Evolutionary conservation across 2,888 invertebrate species (phyloP).

Genomic region (Buathra laborator): DNA sequence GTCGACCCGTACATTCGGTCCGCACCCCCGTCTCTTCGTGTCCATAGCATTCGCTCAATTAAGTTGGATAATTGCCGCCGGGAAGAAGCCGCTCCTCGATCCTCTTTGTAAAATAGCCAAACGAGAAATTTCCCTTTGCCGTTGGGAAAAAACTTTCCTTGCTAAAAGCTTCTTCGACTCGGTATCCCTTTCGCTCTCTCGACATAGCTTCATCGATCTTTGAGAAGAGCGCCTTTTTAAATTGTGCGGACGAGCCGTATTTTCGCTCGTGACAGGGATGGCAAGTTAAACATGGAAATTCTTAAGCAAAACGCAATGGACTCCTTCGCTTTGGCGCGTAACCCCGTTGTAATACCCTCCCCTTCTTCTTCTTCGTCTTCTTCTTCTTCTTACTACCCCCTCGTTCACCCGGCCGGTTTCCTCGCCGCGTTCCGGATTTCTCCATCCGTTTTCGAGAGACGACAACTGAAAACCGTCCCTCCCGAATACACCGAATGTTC

Average conservation of each 20-base stretch:
- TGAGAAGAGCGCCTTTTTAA: background rate
- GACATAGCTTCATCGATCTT: background rate
- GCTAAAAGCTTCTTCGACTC: background rate
- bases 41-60: background rate
- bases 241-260: background rate
- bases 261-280: conserved; percentile 32
- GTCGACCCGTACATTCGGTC: background rate
- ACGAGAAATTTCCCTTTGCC: background rate
- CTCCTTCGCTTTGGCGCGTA: conserved; percentile 52
- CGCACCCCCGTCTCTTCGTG: background rate
- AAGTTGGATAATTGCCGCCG: conserved; percentile 4
- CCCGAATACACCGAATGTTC: conserved; percentile 46
- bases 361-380: conserved; percentile 66
- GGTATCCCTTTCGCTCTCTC: conserved; percentile 16
- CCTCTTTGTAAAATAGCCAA: background rate
- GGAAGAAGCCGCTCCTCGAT: background rate
- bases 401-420: conserved; percentile 68
- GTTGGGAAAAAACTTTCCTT: background rate
- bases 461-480: conserved; percentile 56
- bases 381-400: conserved; percentile 67
- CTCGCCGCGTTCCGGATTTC: conserved; percentile 60
- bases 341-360: conserved; percentile 30
- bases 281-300: conserved; percentile 77
- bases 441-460: conserved; percentile 53
- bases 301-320: conserved; percentile 73